These are phyloP conservation scores for Nestor notabilis DNA, from an alignment of 2,113 vertebrate species.

Conservation along the genomic window DNA sequence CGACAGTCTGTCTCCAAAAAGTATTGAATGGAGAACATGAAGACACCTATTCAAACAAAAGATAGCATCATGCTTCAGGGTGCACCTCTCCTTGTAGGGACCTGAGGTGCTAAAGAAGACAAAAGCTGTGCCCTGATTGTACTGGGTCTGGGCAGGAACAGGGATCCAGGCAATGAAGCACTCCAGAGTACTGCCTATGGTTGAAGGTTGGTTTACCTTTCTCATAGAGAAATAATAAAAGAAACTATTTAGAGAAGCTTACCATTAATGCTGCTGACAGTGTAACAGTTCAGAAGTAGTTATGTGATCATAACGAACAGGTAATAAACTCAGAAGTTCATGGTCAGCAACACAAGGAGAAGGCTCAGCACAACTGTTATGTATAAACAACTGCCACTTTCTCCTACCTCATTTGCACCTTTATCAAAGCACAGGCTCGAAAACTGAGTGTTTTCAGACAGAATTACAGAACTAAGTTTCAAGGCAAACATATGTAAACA, in stretches of 20 bases:
- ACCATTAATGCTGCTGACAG: not conserved
- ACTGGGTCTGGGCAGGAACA: not conserved
- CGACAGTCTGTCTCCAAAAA: not conserved
- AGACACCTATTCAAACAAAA: not conserved
- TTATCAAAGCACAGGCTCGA: not conserved
- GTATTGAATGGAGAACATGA: not conserved
- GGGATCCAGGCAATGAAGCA: not conserved
- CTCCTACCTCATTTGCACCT: not conserved
- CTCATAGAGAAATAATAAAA: not conserved
- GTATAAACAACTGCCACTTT: not conserved
- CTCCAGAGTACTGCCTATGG: not conserved
- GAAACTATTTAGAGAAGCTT: not conserved
- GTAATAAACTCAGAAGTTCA: not conserved
- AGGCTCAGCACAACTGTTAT: not conserved
- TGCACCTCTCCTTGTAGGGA: not conserved
- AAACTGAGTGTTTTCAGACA: not conserved
- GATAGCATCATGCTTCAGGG: not conserved
- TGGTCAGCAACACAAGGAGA: not conserved
- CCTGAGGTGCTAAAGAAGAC: not conserved
- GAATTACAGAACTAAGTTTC: constrained; percentile 5
- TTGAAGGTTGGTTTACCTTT: not conserved
- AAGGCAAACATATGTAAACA: constrained; percentile 36
- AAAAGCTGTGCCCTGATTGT: not conserved
- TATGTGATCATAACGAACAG: not conserved
- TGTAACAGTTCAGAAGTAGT: not conserved